Conservation (phyloP, 2,888 invertebrate species). For the Sepioteuthis lessoniana region DNA sequence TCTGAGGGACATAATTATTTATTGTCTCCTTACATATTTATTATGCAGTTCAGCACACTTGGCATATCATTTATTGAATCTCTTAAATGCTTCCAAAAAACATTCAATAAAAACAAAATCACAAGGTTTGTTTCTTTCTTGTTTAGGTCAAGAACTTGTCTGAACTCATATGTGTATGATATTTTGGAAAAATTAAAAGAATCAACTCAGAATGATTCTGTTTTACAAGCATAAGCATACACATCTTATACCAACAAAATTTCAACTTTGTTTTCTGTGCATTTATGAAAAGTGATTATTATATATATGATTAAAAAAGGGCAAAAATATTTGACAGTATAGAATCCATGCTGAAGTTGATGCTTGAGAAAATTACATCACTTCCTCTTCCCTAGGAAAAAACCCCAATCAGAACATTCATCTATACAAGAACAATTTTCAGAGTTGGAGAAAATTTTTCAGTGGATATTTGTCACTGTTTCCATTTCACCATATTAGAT, state of each 20-base stretch:
- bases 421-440: neutral
- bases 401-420: neutral
- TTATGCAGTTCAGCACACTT: too few relatives aligned
- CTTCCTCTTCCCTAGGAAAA: neutral
- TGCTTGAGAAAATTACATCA: neutral
- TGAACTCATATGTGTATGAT: too few relatives aligned
- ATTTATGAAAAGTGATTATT: too few relatives aligned
- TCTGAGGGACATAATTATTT: too few relatives aligned
- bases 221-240: neutral
- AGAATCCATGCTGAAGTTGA: neutral
- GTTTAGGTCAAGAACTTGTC: too few relatives aligned
- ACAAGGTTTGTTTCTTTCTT: too few relatives aligned
- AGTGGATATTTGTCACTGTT: neutral
- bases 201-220: neutral
- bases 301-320: too few relatives aligned
- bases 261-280: too few relatives aligned
- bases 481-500: neutral
- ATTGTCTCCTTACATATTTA: too few relatives aligned
- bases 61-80: too few relatives aligned
- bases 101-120: too few relatives aligned
- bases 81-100: too few relatives aligned
- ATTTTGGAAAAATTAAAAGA: neutral
- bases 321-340: neutral
- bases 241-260: neutral
- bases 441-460: neutral